Percentiles rank a stretch among this genome's conserved stretches.
Conservation (phyloP, 2,888 invertebrate species). For the Orthosia gracilis region DNA sequence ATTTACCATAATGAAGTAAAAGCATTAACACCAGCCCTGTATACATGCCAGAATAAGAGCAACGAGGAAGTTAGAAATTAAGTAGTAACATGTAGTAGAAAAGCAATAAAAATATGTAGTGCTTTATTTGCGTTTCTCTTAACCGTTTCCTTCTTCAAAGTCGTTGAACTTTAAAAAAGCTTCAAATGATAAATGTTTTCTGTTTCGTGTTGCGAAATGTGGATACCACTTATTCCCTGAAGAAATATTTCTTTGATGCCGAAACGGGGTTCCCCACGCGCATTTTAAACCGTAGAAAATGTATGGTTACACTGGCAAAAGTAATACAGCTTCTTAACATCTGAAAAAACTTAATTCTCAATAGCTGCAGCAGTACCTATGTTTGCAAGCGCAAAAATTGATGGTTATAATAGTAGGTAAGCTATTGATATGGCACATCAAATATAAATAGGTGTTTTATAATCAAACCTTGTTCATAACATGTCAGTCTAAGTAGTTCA, state of each 20-base stretch:
- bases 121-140: constrained; percentile 14
- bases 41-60: constrained; percentile 17
- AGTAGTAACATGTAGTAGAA: neutral
- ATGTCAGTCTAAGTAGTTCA: too few relatives aligned
- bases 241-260: neutral
- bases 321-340: neutral
- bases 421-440: neutral
- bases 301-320: neutral
- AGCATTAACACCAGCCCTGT: neutral
- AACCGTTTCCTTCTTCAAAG: neutral
- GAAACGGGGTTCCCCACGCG: neutral
- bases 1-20: neutral
- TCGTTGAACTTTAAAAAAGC: neutral
- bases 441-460: neutral
- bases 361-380: too few relatives aligned
- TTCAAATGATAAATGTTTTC: neutral
- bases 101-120: constrained; percentile 18
- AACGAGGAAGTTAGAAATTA: neutral
- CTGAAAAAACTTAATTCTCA: too few relatives aligned
- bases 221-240: neutral
- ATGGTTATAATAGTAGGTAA: neutral
- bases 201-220: neutral
- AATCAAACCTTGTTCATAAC: too few relatives aligned
- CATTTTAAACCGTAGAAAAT: neutral
- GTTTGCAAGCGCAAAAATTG: too few relatives aligned